phyloP scores from a whole-genome alignment of 2,888 invertebrate genomes.

The Mantis religiosa region DNA sequence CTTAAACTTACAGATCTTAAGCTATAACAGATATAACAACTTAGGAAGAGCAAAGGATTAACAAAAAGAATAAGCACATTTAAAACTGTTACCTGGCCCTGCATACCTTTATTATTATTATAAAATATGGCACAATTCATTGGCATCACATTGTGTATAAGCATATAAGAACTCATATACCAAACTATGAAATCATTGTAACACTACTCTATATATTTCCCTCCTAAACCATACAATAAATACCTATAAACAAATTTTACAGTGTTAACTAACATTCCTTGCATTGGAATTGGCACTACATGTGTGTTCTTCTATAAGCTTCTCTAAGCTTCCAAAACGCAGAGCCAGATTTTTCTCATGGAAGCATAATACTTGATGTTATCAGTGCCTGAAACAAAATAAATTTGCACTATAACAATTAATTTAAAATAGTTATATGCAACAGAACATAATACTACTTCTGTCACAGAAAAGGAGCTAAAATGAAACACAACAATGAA shows the following conservation, averaged over 20 bases:
- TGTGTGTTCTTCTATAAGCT: not conserved
- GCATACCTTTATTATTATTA: not conserved
- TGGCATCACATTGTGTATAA: not conserved
- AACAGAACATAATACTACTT: too few relatives aligned
- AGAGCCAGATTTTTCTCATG: not conserved
- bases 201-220: not conserved
- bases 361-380: not conserved
- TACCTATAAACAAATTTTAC: not conserved
- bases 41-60: too few relatives aligned
- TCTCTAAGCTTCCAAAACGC: not conserved
- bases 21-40: too few relatives aligned
- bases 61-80: too few relatives aligned
- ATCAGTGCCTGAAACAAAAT: not conserved
- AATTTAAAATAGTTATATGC: too few relatives aligned
- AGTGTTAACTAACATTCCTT: not conserved
- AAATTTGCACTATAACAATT: not conserved
- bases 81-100: too few relatives aligned
- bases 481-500: too few relatives aligned
- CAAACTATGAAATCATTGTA: not conserved
- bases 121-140: not conserved
- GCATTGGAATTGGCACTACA: not conserved
- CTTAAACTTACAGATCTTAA: too few relatives aligned
- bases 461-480: too few relatives aligned
- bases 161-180: not conserved
- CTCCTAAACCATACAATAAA: not conserved